Percentiles rank a stretch among this genome's conserved stretches.
Conservation (phyloP, 2,797 vertebrate genomes). For the Mareca penelope region DNA sequence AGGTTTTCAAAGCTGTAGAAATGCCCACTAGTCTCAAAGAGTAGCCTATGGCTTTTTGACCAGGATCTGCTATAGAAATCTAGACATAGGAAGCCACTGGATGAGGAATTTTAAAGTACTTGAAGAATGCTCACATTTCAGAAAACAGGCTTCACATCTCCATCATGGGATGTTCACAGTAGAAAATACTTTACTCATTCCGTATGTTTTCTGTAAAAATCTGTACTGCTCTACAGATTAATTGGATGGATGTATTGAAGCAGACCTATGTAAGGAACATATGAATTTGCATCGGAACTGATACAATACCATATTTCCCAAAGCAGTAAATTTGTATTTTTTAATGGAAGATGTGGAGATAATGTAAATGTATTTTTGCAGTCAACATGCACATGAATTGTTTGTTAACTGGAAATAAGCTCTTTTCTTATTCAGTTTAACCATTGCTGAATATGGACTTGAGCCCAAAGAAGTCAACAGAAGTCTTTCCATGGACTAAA, state of each 20-base stretch:
- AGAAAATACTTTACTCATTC: background rate
- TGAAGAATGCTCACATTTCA: background rate
- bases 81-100: background rate
- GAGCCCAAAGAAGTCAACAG: background rate
- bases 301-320: background rate
- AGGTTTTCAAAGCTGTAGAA: background rate
- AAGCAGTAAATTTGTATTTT: background rate
- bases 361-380: background rate
- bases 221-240: background rate
- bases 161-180: background rate
- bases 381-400: background rate
- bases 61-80: background rate
- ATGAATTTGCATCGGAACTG: background rate
- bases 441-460: background rate
- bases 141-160: background rate
- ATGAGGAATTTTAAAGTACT: background rate
- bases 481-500: constrained; percentile 32
- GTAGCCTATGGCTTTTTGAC: background rate
- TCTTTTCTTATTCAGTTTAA: constrained; percentile 18
- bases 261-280: background rate
- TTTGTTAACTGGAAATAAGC: constrained; percentile 28
- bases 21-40: background rate
- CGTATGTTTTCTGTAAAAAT: background rate
- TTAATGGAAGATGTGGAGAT: background rate
- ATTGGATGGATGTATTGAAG: background rate